Conservation (phyloP, 1,140 invertebrate species). For the Lineus longissimus region DNA sequence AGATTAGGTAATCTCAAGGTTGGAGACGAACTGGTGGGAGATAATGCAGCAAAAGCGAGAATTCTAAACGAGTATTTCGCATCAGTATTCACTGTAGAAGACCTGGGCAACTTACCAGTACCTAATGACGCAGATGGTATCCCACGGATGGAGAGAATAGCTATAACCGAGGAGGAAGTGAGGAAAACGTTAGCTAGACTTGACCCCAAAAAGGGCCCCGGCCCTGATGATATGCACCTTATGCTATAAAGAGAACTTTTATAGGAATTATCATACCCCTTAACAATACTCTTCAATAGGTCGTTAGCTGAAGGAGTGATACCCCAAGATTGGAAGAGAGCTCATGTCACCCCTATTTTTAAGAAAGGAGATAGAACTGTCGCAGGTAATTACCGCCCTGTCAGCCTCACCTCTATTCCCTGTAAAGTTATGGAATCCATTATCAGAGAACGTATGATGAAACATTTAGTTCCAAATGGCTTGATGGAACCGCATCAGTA, state of each 20-base stretch:
- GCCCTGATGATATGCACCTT: too few relatives aligned
- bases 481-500: constrained; percentile 20
- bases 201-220: too few relatives aligned
- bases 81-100: too few relatives aligned
- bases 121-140: too few relatives aligned
- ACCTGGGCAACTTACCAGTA: too few relatives aligned
- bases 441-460: constrained; percentile 19
- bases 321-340: constrained; percentile 20
- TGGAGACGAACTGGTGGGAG: too few relatives aligned
- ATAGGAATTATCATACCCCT: constrained; percentile 8
- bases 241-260: not conserved
- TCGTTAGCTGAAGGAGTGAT: constrained; percentile 9
- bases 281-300: constrained; percentile 13
- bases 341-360: constrained; percentile 17
- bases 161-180: too few relatives aligned
- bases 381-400: constrained; percentile 22
- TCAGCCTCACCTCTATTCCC: constrained; percentile 23
- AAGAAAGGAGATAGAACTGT: constrained; percentile 25
- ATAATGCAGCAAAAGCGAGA: too few relatives aligned
- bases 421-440: constrained; percentile 30
- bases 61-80: too few relatives aligned
- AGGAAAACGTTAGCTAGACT: too few relatives aligned
- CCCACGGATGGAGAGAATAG: too few relatives aligned
- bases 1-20: too few relatives aligned
- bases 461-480: constrained; percentile 13